Percentiles rank a stretch among this genome's conserved stretches.
Evolutionary conservation across 2,888 invertebrate genomes (phyloP).

Genomic region (Dione vanillae): DNA sequence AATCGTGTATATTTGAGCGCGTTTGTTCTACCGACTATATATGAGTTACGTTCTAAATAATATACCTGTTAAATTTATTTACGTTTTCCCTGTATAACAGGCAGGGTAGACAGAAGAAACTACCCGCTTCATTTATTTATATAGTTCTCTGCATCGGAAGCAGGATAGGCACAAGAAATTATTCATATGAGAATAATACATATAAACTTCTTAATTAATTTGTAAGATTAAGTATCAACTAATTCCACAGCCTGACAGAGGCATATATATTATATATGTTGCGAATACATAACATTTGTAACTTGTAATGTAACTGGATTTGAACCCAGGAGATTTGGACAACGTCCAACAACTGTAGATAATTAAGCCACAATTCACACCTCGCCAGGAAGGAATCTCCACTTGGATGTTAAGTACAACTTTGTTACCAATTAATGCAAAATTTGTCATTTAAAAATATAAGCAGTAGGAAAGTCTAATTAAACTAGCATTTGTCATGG

Average conservation of each 20-base stretch:
- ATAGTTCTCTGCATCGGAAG: neutral
- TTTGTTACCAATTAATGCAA: neutral
- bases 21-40: neutral
- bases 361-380: neutral
- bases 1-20: conserved; percentile 38
- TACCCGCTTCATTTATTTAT: too few species aligned
- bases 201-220: too few species aligned
- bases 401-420: neutral
- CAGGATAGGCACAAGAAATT: too few species aligned
- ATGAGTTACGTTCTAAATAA: neutral
- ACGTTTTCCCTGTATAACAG: neutral
- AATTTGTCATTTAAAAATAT: too few species aligned
- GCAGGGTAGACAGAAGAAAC: too few species aligned
- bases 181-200: too few species aligned
- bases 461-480: too few species aligned
- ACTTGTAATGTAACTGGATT: neutral
- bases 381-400: neutral
- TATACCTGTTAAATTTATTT: neutral
- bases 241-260: too few species aligned
- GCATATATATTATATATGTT: neutral
- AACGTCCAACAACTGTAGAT: neutral
- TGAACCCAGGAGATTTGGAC: neutral
- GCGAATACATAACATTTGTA: neutral
- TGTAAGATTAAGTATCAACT: too few species aligned
- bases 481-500: neutral